These are phyloP conservation scores for Drosophila colorata DNA, from an alignment of 2,888 invertebrate species.

Conservation along the genomic window DNA sequence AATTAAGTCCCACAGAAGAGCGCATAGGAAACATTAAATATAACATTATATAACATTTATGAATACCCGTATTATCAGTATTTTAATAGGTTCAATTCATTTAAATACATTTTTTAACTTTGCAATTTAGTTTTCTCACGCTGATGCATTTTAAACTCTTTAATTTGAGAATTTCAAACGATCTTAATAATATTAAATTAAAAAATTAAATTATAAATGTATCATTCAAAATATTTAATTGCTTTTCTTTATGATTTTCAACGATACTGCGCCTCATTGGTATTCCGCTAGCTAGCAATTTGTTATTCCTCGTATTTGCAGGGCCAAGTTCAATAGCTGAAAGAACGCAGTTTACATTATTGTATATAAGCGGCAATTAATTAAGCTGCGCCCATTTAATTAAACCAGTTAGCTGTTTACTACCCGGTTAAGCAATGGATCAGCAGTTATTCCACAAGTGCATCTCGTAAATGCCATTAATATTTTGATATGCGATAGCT, in stretches of 20 bases:
- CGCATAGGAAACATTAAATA: too few species aligned
- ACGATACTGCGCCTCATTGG: slow-evolving; percentile 3
- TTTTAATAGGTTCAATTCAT: neutral
- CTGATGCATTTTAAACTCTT: neutral
- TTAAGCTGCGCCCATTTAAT: slow-evolving; percentile 17
- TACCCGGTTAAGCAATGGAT: slow-evolving; percentile 19
- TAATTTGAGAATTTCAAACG: neutral
- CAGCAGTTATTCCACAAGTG: slow-evolving; percentile 22
- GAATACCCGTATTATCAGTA: neutral
- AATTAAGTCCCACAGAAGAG: too few species aligned
- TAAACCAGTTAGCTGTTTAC: slow-evolving; percentile 40
- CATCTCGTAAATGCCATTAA: slow-evolving; percentile 26
- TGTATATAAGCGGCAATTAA: neutral
- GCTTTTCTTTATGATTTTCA: neutral
- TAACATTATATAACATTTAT: neutral
- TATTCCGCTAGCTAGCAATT: neutral
- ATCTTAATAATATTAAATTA: neutral
- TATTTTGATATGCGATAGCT: slow-evolving; percentile 18
- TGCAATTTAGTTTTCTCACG: neutral
- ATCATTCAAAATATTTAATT: neutral
- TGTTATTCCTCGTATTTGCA: slow-evolving; percentile 6
- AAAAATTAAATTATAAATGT: too few species aligned
- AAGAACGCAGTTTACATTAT: slow-evolving; percentile 10
- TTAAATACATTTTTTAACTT: neutral
- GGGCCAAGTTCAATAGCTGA: slow-evolving; percentile 19